Evolutionary conservation across 1,140 invertebrate genomes (phyloP).

Genomic region (Nymphalis io): DNA sequence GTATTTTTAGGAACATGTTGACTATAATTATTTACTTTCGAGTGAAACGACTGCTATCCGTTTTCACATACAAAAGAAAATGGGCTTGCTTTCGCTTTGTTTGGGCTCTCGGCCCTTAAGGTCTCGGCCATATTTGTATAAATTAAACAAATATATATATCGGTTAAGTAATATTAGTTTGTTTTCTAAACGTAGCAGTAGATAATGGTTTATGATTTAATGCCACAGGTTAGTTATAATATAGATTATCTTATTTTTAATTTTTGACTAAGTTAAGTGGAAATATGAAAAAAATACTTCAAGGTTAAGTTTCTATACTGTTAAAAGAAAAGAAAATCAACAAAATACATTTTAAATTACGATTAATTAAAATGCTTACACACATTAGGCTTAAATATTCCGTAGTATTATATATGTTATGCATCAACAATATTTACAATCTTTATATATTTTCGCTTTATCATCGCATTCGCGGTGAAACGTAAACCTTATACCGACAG

Average conservation of each 20-base stretch:
- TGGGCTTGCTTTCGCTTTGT: conserved; percentile 38
- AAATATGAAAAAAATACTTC: no score
- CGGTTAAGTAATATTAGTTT: no score
- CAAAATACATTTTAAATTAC: no score
- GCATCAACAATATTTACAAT: no score
- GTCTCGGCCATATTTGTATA: not conserved
- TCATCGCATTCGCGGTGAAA: not conserved
- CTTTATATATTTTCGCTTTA: not conserved
- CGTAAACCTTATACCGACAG: conserved; percentile 2
- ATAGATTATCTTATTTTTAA: no score
- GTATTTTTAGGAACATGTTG: conserved; percentile 16
- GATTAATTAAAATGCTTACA: not conserved
- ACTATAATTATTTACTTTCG: conserved; percentile 42
- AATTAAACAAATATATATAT: not conserved
- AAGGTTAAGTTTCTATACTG: no score
- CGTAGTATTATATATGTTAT: no score
- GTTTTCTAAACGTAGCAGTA: no score
- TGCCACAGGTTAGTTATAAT: no score
- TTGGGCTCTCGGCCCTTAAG: conserved; percentile 18
- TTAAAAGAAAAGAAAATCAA: no score
- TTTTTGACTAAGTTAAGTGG: no score
- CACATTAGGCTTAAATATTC: not conserved
- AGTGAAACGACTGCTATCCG: conserved; percentile 31
- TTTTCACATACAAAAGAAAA: conserved; percentile 34
- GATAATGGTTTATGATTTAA: no score